Evolutionary conservation across 2,888 invertebrate genomes (phyloP), one percentile per base, ranked within the genome.

Genomic region (Nephrotoma guestfalica): DNA sequence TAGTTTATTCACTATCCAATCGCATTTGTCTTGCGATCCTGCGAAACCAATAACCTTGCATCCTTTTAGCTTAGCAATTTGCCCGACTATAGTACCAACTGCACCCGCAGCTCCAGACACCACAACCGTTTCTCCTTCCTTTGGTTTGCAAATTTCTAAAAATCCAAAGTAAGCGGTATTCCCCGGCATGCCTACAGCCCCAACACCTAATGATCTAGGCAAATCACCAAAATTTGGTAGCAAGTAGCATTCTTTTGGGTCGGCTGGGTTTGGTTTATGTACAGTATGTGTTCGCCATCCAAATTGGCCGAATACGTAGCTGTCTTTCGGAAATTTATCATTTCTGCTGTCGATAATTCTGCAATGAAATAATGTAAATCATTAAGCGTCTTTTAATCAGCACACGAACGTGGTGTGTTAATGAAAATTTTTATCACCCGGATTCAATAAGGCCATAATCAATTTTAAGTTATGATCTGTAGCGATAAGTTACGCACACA

Each of bases 31-130:
- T 88, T 95, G 94, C 4, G 94, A 93, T 0, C 96, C 96, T 15
- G 95, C 94, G 88, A 95, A 93, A 4, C 95, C 96, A 88, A 96
- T 94, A 0, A 95, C 95, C 87, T 91, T 93, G 88, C 95, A 94
- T 13, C 94, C 95, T 90, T 94, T 93, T 86, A 94, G 93, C 91
- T 96, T 96, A 0, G 94, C 96, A 88, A 96, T 95, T 92, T 96
- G 96, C 1, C 96, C 96, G 41, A 96, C 96, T 86, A 94, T 93
- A 87, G 93, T 94, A 6, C 96, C 96, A 13, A 96, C 96, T 57
- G 96, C 96, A 30, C 96, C 96, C 41, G 95, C 96, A 13, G 96
- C 96, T 4, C 94, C 94, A 42, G 94, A 94, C 0, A 96, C 93
- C 0, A 95, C 94, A 13, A 96, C 93, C 0, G 94, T 94, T 90